Evolutionary conservation across 2,888 invertebrate species (phyloP), one percentile per base, ranked within the genome.

Genomic region (Caenorhabditis doughertyi): DNA sequence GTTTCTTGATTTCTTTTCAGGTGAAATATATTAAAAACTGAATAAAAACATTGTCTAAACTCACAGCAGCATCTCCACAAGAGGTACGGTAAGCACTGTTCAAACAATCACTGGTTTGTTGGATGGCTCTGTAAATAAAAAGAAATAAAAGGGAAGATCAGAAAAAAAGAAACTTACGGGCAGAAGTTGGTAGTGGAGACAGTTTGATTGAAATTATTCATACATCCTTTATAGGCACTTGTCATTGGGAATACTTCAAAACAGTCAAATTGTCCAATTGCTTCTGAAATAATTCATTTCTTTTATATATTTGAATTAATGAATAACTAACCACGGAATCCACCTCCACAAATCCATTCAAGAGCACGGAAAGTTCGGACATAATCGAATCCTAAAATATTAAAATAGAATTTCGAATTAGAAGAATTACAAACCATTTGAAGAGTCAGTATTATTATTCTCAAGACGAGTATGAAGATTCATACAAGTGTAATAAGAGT

Each of bases 271-370:
- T 81, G 67, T 18, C 42, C 60, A 18, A 71, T 64, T 1, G 83
- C 81, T 62, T 83, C 84, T 84, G 64, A n/a, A 83, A 39, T 39
- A 13, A 39, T 5, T 39, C 16, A 73, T 16, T 16, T 11, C 8
- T n/a, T 29, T n/a, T 21, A 18, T 53, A 18, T 11, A 5, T 21
- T 47, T 3, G 25, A 27, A 25, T 3, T 32, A 42, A 13, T n/a
- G 39, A 29, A 56, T 27, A 32, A 18, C 65, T 44, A 5, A 85
- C 86, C 84, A 32, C 80, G 73, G 70, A 86, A 88, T 70, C 88
- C 88, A 18, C 85, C 87, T 53, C 79, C 86, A 77, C 88, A 88
- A 18, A 81, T 76, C 79, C 79, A 88, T 32, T 86, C 86, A 62
- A 87, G 73, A 9, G 81, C 79, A 49, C 79, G 68, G 82, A 80